Percentiles rank a stretch among this genome's conserved stretches.
These are phyloP conservation scores for Heliothis virescens DNA, from an alignment of 1,140 invertebrate species.

Conservation along the genomic window DNA sequence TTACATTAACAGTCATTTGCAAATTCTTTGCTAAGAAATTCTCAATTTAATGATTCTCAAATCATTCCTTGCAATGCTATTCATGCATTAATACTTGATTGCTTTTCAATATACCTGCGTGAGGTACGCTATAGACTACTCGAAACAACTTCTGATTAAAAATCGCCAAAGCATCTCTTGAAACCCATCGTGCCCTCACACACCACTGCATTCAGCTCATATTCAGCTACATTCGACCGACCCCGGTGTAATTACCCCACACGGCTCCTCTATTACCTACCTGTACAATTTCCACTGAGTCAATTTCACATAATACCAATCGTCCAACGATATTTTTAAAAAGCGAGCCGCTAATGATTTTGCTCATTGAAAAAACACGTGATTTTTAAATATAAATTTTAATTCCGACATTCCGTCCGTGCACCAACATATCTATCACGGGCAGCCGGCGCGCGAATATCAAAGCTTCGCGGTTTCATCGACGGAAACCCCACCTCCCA, in stretches of 20 bases:
- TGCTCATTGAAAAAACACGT: conserved; percentile 34
- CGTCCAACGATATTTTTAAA: conserved; percentile 4
- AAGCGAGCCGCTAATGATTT: conserved; percentile 24
- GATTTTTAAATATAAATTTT: conserved; percentile 42
- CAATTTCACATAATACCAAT: conserved; percentile 15
- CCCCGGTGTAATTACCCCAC: not conserved
- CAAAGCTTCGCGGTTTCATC: conserved; percentile 68
- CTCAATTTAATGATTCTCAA: too few species aligned
- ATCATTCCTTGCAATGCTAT: not conserved
- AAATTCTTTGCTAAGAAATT: too few species aligned
- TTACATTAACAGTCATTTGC: too few species aligned
- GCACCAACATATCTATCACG: conserved; percentile 67
- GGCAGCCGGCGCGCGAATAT: conserved; percentile 58
- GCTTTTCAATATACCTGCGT: too few species aligned
- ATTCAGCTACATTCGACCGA: not conserved
- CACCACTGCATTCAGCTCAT: not conserved
- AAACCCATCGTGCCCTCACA: not conserved
- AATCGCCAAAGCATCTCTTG: not conserved
- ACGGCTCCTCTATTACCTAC: not conserved
- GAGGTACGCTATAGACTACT: not conserved
- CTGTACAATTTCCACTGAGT: not conserved
- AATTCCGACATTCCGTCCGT: conserved; percentile 49
- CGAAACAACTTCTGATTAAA: not conserved
- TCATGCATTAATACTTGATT: not conserved
- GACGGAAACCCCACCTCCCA: conserved; percentile 48